Conservation (phyloP, 2,797 vertebrate genomes). For the Knipowitschia caucasica region DNA sequence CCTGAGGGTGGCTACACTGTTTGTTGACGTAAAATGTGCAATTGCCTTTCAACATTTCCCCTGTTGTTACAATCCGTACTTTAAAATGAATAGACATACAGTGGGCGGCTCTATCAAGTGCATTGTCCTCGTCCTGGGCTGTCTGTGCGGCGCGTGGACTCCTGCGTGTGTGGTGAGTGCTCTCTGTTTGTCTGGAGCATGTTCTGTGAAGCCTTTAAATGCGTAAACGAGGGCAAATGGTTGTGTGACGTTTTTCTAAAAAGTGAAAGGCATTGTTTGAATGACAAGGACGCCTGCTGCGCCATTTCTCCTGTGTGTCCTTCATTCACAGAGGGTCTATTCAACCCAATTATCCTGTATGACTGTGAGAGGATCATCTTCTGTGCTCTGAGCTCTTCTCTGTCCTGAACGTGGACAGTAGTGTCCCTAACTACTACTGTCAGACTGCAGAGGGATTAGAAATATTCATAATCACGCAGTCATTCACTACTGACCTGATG, state of each 20-base stretch:
- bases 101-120: conserved; percentile 13
- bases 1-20: background rate
- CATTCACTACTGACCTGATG: conserved; percentile 3
- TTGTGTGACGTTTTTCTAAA: conserved; percentile 47
- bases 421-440: conserved; percentile 32
- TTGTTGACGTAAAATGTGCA: conserved; percentile 22
- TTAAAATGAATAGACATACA: conserved; percentile 12
- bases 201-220: conserved; percentile 34
- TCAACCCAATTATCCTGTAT: conserved; percentile 49
- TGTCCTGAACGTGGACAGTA: conserved; percentile 21
- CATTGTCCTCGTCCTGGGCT: conserved; percentile 19
- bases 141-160: conserved; percentile 24
- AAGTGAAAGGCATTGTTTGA: conserved; percentile 53
- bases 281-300: conserved; percentile 52
- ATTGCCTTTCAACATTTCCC: conserved; percentile 24
- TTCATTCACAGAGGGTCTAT: conserved; percentile 43
- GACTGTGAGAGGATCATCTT: conserved; percentile 35
- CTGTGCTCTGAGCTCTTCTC: conserved; percentile 7
- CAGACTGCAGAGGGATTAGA: conserved; percentile 19
- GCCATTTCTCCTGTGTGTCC: conserved; percentile 44
- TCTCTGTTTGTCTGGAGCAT: conserved; percentile 27
- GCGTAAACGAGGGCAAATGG: conserved; percentile 16
- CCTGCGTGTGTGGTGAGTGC: conserved; percentile 35
- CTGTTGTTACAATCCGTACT: conserved; percentile 15
- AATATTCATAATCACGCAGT: conserved; percentile 8